Base-by-base conservation (phyloP, 2,888 invertebrate genomes). In the Theodoxus fluviatilis region DNA sequence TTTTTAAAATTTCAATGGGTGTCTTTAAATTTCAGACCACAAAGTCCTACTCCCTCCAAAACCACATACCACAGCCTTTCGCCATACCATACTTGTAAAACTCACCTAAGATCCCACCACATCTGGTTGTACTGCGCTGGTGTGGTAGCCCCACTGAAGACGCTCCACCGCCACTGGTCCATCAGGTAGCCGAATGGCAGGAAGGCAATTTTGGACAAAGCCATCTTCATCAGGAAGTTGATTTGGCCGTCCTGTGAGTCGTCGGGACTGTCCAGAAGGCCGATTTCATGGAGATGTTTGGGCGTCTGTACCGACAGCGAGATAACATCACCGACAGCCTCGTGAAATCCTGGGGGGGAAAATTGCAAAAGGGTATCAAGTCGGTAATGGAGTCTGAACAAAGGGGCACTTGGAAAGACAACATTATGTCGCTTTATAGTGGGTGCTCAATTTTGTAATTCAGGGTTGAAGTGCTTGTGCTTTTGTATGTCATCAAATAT, bases 121-220 rank as follows among this genome's bases (percentile, higher is more conserved):
- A 81, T 78, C 31, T 81, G 75, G 76, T 88, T 88, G 76, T 86
- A 86, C 66, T 84, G 68, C 0, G 76, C 71, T 12, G 75, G 63
- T 3, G 73, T 75, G 4, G 81, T 82, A 0, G 75, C 73, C 12
- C 85, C 86, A 35, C 77, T 78, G 70, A 87, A 88, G 3, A 88
- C 85, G 0, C 74, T 75, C 85, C 87, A 88, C 25, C 89, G 75
- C 88, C 88, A 89, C 73, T 84, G 83, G 78, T 89, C 89, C 66
- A 89, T 86, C 66, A 88, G 78, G 71, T 88, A 85, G 3, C 85
- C 86, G 74, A 87, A 89, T 25, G 89, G 89, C 35, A 89, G 75
- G 74, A 88, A 87, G 35, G 86, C 87, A 59, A 89, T 77, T 70
- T 87, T 86, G 31, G 84, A 79, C 43, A 89, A 78, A 1, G 89